Conservation (phyloP, 2,113 vertebrate genomes). For the Chiloscyllium plagiosum region DNA sequence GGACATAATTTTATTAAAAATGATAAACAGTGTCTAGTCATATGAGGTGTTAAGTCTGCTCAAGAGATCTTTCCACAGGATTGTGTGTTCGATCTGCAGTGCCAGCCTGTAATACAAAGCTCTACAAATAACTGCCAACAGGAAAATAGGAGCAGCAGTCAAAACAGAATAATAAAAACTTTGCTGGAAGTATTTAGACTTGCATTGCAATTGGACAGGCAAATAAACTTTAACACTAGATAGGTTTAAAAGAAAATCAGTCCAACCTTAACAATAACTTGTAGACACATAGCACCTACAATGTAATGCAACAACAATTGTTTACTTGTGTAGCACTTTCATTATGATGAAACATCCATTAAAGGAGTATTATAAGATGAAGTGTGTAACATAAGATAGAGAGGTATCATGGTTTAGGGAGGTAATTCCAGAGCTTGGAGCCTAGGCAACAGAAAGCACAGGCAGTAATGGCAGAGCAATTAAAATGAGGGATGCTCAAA, state of each 20-base stretch:
- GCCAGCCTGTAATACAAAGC: not conserved
- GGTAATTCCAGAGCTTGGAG: no score
- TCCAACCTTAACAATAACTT: not conserved
- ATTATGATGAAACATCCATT: no score
- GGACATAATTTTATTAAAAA: not conserved
- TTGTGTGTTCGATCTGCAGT: not conserved
- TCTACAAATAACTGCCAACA: not conserved
- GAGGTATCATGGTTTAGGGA: no score
- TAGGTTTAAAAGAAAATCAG: not conserved
- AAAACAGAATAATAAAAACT: not conserved
- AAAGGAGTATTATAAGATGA: no score
- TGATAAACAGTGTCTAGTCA: not conserved
- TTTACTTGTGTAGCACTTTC: no score
- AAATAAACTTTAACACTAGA: not conserved
- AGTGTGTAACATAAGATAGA: no score
- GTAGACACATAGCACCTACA: not conserved
- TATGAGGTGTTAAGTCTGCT: not conserved
- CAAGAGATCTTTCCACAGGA: not conserved
- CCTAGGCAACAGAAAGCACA: no score
- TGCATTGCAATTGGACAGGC: not conserved
- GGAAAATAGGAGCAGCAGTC: not conserved
- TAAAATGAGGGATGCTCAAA: no score
- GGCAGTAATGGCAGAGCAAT: no score
- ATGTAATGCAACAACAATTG: no score
- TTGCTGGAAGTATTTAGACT: not conserved